A percentile compares a stretch with the other conserved stretches of the same genome.
These are phyloP conservation scores for Montipora foliosa DNA, from an alignment of 64 coral and sea anemone genomes.

Conservation along the genomic window DNA sequence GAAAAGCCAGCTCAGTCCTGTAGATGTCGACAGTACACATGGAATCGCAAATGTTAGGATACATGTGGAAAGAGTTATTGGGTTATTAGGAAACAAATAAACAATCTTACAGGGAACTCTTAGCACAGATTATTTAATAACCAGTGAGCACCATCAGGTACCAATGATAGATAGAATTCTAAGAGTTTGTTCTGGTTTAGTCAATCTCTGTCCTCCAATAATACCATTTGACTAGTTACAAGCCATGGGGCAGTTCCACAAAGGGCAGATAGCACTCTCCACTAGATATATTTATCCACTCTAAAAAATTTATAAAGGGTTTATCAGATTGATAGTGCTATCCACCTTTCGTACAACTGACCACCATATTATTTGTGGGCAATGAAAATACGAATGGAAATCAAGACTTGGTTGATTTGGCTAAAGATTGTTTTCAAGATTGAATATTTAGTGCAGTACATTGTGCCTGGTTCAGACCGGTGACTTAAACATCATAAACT, in stretches of 20 bases:
- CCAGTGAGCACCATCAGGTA: background rate
- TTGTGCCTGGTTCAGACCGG: background rate
- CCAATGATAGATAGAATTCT: constrained; percentile 28
- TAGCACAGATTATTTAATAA: constrained; percentile 38
- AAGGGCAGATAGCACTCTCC: background rate
- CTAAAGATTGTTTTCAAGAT: constrained; percentile 3
- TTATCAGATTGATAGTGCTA: constrained; percentile 1
- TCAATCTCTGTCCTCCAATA: constrained; percentile 38
- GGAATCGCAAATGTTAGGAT: too few species aligned
- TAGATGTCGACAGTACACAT: background rate
- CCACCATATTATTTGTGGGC: background rate
- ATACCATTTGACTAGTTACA: constrained; percentile 45
- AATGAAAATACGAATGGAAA: constrained; percentile 4
- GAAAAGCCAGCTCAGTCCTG: background rate
- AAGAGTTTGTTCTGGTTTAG: constrained; percentile 36
- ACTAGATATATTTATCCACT: background rate
- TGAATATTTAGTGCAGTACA: constrained; percentile 10
- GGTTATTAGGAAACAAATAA: background rate
- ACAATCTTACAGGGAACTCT: constrained; percentile 44
- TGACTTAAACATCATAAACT: constrained; percentile 14
- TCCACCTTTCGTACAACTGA: constrained; percentile 12
- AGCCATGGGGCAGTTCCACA: background rate
- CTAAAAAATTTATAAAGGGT: constrained; percentile 7
- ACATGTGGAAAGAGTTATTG: too few species aligned
- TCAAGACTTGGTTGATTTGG: background rate